These are phyloP conservation scores for Luehdorfia chinensis DNA, from an alignment of 1,140 invertebrate genomes.

Conservation along the genomic window DNA sequence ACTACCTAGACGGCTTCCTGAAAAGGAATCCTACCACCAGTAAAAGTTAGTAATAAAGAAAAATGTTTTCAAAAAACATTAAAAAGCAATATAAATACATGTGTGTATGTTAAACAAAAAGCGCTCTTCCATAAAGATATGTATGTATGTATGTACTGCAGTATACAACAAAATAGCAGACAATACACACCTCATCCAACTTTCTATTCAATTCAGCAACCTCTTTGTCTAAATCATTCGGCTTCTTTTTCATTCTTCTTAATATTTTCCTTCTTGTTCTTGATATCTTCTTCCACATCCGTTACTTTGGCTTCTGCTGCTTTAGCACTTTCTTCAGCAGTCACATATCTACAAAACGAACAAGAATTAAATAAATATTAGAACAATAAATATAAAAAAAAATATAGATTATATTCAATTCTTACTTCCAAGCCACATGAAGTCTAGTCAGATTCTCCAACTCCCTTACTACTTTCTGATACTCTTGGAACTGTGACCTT, in stretches of 20 bases:
- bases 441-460: slow-evolving; percentile 90
- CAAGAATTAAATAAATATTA: slow-evolving; percentile 1
- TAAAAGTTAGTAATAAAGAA: too few relatives aligned
- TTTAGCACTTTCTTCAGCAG: slow-evolving; percentile 72
- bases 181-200: slow-evolving; percentile 78
- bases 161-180: too few relatives aligned
- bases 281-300: slow-evolving; percentile 74
- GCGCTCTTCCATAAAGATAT: too few relatives aligned
- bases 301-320: slow-evolving; percentile 78
- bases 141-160: too few relatives aligned
- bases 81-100: too few relatives aligned
- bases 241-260: slow-evolving; percentile 76
- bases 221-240: slow-evolving; percentile 78
- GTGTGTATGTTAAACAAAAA: too few relatives aligned
- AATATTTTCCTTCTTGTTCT: slow-evolving; percentile 77
- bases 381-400: slow-evolving; percentile 1
- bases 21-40: too few relatives aligned
- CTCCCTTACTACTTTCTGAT: slow-evolving; percentile 91
- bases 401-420: slow-evolving; percentile 24
- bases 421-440: slow-evolving; percentile 88
- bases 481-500: slow-evolving; percentile 90
- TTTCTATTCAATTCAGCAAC: slow-evolving; percentile 74
- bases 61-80: too few relatives aligned
- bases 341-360: slow-evolving; percentile 64
- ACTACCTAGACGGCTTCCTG: too few relatives aligned